Evolutionary conservation across 1,140 invertebrate species (phyloP), one percentile per base, ranked within the genome.

Genomic region (Mylabris phalerata): DNA sequence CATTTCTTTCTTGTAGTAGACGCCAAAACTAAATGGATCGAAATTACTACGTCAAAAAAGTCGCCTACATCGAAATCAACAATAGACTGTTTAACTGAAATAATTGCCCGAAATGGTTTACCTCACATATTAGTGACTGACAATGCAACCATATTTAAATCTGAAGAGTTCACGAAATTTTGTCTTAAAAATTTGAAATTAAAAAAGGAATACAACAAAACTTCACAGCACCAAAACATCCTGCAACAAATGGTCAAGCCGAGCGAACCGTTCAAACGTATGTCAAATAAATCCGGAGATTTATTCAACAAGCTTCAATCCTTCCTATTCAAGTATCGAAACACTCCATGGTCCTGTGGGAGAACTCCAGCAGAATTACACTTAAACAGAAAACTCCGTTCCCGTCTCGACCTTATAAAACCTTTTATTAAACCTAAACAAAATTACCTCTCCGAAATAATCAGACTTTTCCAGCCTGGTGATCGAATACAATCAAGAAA

Each of bases 11-110:
- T 67, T 11, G 25, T 71, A 2, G 50, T 71, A 1, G 69, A 71
- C 54, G 69, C 65, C 32, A 65, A 67, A 24, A 64, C 62, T 27
- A 71, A 70, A 61, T 71, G 27, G 71, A 65, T 25, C 73, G 66
- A 63, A 67, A 71, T 57, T 70, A 38, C 25, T 19, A 41, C 38
- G 13, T 39, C 38, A 6, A 50, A 40, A 25, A 32, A 48, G 40
- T 46, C 54, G 5, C 59, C 62, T 40, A 48, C 55, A 56, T 9
- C 63, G 9, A 11, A 38, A 32, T 58, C 51, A 47, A 65, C 57
- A 27, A 62, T 62, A 25, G 42, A 54, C 48, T 25, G 47, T 44
- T 46, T 62, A 24, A 24, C 55, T 25, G 26, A 61, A 57, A 19
- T 65, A 11, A 69, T 69, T 61, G 47, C 60, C 9, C 58, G 51